Conservation (phyloP, 2,888 invertebrate genomes). For the Ichneumon xanthorius region DNA sequence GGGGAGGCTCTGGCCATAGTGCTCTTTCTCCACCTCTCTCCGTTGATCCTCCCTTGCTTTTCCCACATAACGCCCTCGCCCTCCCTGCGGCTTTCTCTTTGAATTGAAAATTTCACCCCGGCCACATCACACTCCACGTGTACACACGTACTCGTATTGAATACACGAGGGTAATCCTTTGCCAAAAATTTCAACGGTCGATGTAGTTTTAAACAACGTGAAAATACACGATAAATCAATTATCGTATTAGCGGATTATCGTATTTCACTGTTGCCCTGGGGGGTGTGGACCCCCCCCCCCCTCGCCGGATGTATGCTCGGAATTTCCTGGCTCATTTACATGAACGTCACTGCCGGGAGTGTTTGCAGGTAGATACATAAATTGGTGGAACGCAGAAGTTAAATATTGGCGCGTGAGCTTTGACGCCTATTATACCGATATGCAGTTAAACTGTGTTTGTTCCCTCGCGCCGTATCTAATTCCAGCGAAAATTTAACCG, state of each 20-base stretch:
- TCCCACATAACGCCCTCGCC: background rate
- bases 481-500: background rate
- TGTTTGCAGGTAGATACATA: constrained; percentile 74
- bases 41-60: background rate
- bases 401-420: constrained; percentile 74
- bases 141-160: constrained; percentile 9
- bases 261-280: constrained; percentile 41
- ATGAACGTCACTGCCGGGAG: constrained; percentile 73
- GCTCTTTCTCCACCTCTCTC: constrained; percentile 6
- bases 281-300: background rate
- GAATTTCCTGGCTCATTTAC: constrained; percentile 72
- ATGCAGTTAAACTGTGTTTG: constrained; percentile 12
- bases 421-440: constrained; percentile 44
- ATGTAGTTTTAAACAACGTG: constrained; percentile 68
- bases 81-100: constrained; percentile 6
- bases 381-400: constrained; percentile 70
- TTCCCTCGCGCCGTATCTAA: background rate
- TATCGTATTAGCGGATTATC: constrained; percentile 82
- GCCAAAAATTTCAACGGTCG: constrained; percentile 10
- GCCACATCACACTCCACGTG: background rate
- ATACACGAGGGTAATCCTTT: constrained; percentile 46
- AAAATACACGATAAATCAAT: constrained; percentile 82
- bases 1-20: constrained; percentile 17
- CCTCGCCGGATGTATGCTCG: constrained; percentile 17
- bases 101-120: constrained; percentile 18